Evolutionary conservation across 1,140 invertebrate species (phyloP).

Genomic region (Nasonia giraulti): DNA sequence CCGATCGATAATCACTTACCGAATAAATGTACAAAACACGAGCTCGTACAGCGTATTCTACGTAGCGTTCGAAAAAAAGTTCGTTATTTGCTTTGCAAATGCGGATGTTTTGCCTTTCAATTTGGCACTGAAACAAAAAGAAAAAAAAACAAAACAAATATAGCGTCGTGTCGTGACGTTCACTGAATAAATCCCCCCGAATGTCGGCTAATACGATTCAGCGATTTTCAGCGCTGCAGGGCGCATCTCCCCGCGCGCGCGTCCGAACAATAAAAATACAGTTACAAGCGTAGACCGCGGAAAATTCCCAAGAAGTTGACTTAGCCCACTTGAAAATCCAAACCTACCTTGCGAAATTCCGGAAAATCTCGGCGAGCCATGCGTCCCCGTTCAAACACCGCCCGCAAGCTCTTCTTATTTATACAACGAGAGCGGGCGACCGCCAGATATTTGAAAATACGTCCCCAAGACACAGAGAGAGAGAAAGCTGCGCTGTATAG

Average conservation of each 20-base stretch:
- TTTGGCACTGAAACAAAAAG: neutral
- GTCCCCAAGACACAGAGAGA: neutral
- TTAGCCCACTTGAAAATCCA: neutral
- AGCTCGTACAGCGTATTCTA: no score
- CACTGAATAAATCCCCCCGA: neutral
- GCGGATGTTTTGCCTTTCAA: neutral
- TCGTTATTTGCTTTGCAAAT: neutral
- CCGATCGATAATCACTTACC: no score
- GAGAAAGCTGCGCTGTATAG: neutral
- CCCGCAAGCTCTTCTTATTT: neutral
- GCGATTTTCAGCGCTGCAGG: neutral
- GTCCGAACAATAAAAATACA: no score
- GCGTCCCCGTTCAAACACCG: neutral
- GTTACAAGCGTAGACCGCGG: neutral
- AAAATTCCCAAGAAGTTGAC: neutral
- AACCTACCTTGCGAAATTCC: neutral
- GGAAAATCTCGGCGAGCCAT: neutral
- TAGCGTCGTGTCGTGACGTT: neutral
- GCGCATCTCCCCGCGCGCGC: no score
- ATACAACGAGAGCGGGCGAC: neutral
- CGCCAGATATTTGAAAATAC: constrained; percentile 20
- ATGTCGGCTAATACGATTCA: constrained; percentile 3
- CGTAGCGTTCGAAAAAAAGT: no score
- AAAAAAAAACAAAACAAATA: neutral
- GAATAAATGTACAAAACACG: no score